Percentiles rank a stretch among this genome's conserved stretches.
Evolutionary conservation across 2,797 vertebrate species (phyloP).

Genomic region (Chloroceryle inda): DNA sequence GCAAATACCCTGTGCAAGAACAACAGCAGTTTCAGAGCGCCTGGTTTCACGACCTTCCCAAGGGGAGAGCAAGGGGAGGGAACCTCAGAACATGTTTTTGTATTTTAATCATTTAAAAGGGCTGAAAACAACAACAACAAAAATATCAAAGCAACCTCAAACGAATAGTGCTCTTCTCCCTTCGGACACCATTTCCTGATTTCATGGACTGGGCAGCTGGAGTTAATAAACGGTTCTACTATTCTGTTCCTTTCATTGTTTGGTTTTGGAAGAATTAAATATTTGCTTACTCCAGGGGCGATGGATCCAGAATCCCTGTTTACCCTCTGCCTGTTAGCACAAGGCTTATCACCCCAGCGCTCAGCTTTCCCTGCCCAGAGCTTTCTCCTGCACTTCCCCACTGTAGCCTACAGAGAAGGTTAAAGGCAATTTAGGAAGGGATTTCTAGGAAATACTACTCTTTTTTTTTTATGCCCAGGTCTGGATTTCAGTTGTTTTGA

Average conservation of each 20-base stretch:
- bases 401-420: accelerated
- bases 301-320: neutral
- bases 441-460: neutral
- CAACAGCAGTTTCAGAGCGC: neutral
- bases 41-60: neutral
- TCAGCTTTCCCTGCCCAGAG: neutral
- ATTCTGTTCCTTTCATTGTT: neutral
- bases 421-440: neutral
- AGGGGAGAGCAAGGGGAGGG: neutral
- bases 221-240: neutral
- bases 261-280: conserved; percentile 23
- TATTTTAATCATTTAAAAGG: neutral
- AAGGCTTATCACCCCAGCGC: neutral
- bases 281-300: neutral
- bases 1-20: neutral
- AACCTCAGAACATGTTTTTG: neutral
- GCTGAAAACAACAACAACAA: neutral
- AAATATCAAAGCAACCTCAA: neutral
- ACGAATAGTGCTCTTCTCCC: neutral
- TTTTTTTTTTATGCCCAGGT: neutral
- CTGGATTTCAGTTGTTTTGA: neutral
- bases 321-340: neutral
- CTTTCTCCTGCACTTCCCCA: neutral
- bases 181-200: neutral
- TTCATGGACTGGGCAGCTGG: neutral